Conservation (phyloP, 1,140 invertebrate species). For the Glomeris maerens region DNA sequence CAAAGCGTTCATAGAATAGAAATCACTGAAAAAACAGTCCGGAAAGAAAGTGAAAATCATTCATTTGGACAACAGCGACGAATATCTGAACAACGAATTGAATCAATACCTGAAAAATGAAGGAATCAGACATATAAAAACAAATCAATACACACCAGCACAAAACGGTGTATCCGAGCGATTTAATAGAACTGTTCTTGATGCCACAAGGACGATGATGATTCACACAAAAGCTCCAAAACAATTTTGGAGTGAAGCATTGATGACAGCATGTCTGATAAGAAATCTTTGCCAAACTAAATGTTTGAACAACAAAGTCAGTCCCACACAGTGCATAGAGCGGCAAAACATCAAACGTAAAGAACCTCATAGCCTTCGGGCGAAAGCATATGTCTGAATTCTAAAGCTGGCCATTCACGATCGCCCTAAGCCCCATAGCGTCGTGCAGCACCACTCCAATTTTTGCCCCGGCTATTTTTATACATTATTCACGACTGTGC, state of each 20-base stretch:
- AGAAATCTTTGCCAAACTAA: too few species aligned
- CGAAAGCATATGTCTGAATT: too few species aligned
- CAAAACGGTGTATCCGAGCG: slow-evolving; percentile 9
- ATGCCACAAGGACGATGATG: slow-evolving; percentile 12
- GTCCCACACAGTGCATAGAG: not conserved
- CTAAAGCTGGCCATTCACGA: too few species aligned
- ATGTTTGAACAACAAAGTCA: too few species aligned
- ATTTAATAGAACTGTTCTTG: slow-evolving; percentile 9
- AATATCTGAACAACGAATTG: slow-evolving; percentile 8
- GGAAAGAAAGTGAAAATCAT: slow-evolving; percentile 5
- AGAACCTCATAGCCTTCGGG: not conserved
- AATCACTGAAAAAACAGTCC: not conserved
- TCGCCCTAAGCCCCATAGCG: too few species aligned
- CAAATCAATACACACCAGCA: slow-evolving; percentile 8
- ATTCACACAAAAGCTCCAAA: too few species aligned
- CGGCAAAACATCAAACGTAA: not conserved
- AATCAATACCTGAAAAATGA: not conserved
- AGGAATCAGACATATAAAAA: slow-evolving; percentile 6
- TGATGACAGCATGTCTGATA: too few species aligned
- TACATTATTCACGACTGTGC: too few species aligned
- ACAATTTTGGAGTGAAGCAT: too few species aligned
- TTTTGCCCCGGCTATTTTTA: too few species aligned
- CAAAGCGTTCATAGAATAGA: not conserved
- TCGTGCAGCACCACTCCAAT: too few species aligned
- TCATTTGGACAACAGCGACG: slow-evolving; percentile 10